Evolutionary conservation across 2,797 vertebrate genomes (phyloP), one percentile per base, ranked within the genome.

Genomic region (Austrolebias charrua): DNA sequence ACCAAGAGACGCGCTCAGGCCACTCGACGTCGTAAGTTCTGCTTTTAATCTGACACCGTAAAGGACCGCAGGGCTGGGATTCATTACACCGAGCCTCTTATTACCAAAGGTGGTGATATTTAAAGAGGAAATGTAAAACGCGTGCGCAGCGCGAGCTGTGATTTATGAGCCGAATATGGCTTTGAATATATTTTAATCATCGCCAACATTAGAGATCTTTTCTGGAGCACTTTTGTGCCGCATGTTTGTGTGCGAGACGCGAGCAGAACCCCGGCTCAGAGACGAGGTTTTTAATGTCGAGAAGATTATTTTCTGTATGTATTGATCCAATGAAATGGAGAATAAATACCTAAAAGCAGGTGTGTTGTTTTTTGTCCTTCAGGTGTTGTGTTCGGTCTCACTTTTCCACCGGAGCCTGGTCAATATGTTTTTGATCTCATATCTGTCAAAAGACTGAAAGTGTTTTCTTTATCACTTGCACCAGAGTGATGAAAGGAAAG

Each of bases 111-210:
- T 50, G 50, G 18, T 55, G 46, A 55, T 60, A 28, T 63, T 51
- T 45, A 59, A 63, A 16, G 18, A 4, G 20, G 11, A 64, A 48
- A 57, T 60, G 55, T 52, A 53, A 43, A 40, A 35, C 55, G 43
- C n/a, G 12, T 20, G 24, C 18, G 52, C 20, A 55, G 51, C 29
- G 20, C 18, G 42, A 55, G 52, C 18, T 20, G 31, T 66, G 48
- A 78, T 78, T 65, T 52, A 81, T 57, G 28, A 63, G 68, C 19
- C 40, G 18, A 55, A 60, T 50, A 60, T 28, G 48, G 38, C 44
- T 69, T 18, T 55, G 54, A 60, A 19, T 57, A 35, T 19, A 60
- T 58, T 50, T 63, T 19, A 31, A 20, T 46, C 15, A 43, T 24
- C 42, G 35, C 10, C 6, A 28, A 33, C 24, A 4, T 45, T 29